These are phyloP conservation scores for Drosophila nr. fundita DNA, from an alignment of 2,888 invertebrate species.

Conservation along the genomic window DNA sequence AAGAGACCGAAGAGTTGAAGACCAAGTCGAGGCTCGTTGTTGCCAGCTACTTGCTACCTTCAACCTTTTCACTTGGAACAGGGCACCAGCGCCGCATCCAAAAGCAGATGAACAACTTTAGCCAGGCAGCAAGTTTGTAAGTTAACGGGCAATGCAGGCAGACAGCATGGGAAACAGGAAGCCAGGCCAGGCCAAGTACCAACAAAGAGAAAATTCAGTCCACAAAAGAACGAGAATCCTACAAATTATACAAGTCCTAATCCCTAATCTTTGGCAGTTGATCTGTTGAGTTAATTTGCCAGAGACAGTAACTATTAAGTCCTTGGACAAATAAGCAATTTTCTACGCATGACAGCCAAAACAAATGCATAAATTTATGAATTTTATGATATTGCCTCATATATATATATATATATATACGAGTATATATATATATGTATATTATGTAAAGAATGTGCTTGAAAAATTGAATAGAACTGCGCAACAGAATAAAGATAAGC, in stretches of 20 bases:
- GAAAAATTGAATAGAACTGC: conserved; percentile 19
- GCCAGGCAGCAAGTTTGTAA: conserved; percentile 2
- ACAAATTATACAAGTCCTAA: conserved; percentile 30
- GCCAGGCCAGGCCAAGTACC: conserved; percentile 7
- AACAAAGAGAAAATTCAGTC: conserved; percentile 21
- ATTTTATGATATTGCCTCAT: conserved; percentile 33
- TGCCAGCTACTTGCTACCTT: conserved; percentile 57
- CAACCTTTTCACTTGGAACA: conserved; percentile 65
- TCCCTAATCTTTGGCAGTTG: conserved; percentile 69
- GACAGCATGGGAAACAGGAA: conserved; percentile 25
- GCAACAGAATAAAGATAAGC: conserved; percentile 9
- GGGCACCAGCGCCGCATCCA: conserved; percentile 12
- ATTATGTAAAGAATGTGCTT: conserved; percentile 21
- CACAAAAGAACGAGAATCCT: conserved; percentile 27
- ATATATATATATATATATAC: too few species aligned
- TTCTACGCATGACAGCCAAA: conserved; percentile 13
- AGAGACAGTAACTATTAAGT: conserved; percentile 44
- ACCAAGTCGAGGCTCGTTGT: conserved; percentile 29
- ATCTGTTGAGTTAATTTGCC: conserved; percentile 65
- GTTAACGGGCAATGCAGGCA: conserved; percentile 12
- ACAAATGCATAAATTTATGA: conserved; percentile 44
- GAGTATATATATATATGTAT: not conserved
- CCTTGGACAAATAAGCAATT: conserved; percentile 5
- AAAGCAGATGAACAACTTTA: conserved; percentile 47
- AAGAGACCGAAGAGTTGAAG: conserved; percentile 22